Base-by-base conservation (phyloP, 2,888 invertebrate genomes). In the Entomobrya multifasciata region DNA sequence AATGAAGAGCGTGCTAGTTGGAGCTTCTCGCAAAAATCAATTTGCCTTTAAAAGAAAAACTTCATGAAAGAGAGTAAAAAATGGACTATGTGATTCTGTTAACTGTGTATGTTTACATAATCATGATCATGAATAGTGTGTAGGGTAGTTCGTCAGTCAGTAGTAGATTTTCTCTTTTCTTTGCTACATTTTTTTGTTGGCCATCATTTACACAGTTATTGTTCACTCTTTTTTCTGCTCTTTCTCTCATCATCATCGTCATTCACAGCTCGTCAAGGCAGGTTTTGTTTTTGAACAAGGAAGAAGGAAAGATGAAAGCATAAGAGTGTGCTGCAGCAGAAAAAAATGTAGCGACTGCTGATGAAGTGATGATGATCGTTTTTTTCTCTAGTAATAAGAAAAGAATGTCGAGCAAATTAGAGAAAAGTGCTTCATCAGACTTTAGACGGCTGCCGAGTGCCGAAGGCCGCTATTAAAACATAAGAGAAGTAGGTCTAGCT, bases 11-110 rank as follows among this genome's bases (percentile, higher is more conserved):
- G 49, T 49, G 47, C 4, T 36, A 55, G 74, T 52, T 8, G 5
- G 36, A 36, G 36, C 36, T 36, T n/a, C 30, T 74, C 74, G 44
- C 22, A 57, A 77, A 57, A 77, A 77, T 77, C 60, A 60, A 77
- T 77, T 77, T 30, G 5, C 44, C 30, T 10, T 57, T 57, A 77
- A 49, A 70, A 49, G 25, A 17, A n/a, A n/a, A n/a, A n/a, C n/a
- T n/a, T n/a, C n/a, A n/a, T n/a, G n/a, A n/a, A n/a, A n/a, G n/a
- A n/a, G n/a, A n/a, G n/a, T n/a, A n/a, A n/a, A n/a, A n/a, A n/a
- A n/a, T n/a, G n/a, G n/a, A n/a, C n/a, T n/a, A n/a, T n/a, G n/a
- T n/a, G n/a, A n/a, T n/a, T n/a, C n/a, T n/a, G n/a, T n/a, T n/a
- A n/a, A n/a, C n/a, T 36, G 36, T 36, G 4, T 36, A 6, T 36